phyloP scores from a whole-genome alignment of 2,113 vertebrate species.

The Oncorhynchus keta region DNA sequence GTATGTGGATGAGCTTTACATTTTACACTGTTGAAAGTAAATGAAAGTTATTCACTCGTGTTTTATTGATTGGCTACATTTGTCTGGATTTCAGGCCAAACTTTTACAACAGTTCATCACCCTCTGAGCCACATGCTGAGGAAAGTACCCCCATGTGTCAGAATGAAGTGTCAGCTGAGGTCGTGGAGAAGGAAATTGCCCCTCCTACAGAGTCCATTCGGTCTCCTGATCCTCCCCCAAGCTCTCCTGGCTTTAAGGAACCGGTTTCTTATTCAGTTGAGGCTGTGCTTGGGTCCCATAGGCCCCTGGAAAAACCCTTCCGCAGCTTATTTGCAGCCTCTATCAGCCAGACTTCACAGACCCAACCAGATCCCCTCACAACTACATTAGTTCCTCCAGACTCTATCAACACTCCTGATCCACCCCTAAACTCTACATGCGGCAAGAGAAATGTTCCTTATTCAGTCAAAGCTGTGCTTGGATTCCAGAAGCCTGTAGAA shows the following conservation, averaged over 20 bases:
- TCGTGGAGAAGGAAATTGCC: conserved; percentile 43
- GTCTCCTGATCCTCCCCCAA: conserved; percentile 51
- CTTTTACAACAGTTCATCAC: conserved; percentile 80
- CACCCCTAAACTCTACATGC: neutral
- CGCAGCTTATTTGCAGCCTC: conserved; percentile 14
- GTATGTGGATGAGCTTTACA: no score
- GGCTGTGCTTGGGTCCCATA: conserved; percentile 54
- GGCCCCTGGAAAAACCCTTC: conserved; percentile 27
- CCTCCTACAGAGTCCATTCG: conserved; percentile 55
- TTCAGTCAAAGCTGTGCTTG: neutral
- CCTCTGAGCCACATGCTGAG: conserved; percentile 67
- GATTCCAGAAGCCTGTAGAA: neutral
- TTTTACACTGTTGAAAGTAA: no score
- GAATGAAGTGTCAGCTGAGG: conserved; percentile 56
- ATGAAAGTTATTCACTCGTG: no score
- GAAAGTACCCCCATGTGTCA: conserved; percentile 57
- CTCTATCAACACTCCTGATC: neutral
- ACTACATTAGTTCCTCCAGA: conserved; percentile 16
- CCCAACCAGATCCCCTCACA: conserved; percentile 31
- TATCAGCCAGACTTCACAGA: conserved; percentile 4
- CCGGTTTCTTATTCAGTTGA: conserved; percentile 64
- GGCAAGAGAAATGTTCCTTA: neutral
- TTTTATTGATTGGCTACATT: neutral
- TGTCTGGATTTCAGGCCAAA: conserved; percentile 66
- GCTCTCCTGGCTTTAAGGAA: conserved; percentile 42